Base-by-base conservation (phyloP, 2,888 invertebrate species). In the Tachystola acroxantha region DNA sequence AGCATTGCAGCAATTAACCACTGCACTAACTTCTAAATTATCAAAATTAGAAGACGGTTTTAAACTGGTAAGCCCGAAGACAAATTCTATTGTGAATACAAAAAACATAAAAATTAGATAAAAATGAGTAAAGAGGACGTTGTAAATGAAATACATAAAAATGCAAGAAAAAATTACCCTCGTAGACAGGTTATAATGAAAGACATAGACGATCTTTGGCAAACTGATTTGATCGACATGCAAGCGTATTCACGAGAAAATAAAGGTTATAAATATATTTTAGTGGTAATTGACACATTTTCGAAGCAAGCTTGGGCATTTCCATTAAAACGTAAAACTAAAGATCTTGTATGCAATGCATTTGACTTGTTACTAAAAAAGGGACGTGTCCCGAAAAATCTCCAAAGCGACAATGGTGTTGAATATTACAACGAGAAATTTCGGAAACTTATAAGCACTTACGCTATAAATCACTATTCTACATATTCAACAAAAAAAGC, bases 131-230 rank as follows among this genome's bases (percentile, higher is more conserved):
- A 40, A 36, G n/a, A 5, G 6, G 10, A 28, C 9, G 27, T 34
- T 12, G 16, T 42, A 16, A 37, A 40, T 22, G 38, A 41, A 31
- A 32, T 35, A 13, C 40, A 30, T n/a, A n/a, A 45, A 47, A 7
- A 25, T 25, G 46, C 40, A 10, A 26, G 72, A 31, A 50, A 45
- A 42, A 73, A 75, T 69, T 67, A 53, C 37, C 46, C 45, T 19
- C 46, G 67, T 14, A 47, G 70, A 28, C 37, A 44, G 32, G 64
- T 66, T 19, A 51, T 66, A 11, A 50, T 66, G 26, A 64, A 64
- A 44, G 69, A 60, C 27, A 46, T 75, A 5, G 61, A 74, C 52
- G 71, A 79, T 45, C 50, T 72, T n/a, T 74, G 67, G 74, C 78
- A 79, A 58, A 64, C 65, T n/a, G 75, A 80, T 58, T 50, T 77